Conservation (phyloP, 1,140 invertebrate species). For the Drosophila sp. region DNA sequence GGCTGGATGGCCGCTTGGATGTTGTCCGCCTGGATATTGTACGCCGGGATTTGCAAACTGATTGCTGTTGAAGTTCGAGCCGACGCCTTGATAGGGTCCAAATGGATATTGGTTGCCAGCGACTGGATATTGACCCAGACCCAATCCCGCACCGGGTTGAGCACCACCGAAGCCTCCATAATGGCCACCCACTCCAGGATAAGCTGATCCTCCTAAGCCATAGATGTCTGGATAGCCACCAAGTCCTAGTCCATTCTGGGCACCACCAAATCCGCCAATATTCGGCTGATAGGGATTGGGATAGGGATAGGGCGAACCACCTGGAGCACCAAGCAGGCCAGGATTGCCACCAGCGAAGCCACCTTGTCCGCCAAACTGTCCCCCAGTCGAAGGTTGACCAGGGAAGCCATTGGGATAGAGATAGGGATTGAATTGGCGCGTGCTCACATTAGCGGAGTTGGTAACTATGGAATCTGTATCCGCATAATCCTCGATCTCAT, state of each 20-base stretch:
- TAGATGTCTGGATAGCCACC: constrained; percentile 55
- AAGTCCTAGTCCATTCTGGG: constrained; percentile 42
- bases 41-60: constrained; percentile 47
- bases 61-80: constrained; percentile 51
- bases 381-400: constrained; percentile 48
- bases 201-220: constrained; percentile 8
- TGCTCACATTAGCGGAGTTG: constrained; percentile 57
- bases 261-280: constrained; percentile 45
- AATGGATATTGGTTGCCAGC: constrained; percentile 61
- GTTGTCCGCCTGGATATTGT: constrained; percentile 32
- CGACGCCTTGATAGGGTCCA: constrained; percentile 48
- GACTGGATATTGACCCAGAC: constrained; percentile 60
- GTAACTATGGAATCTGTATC: constrained; percentile 55
- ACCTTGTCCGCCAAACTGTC: constrained; percentile 50
- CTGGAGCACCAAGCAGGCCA: constrained; percentile 86
- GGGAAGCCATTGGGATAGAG: constrained; percentile 3
- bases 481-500: constrained; percentile 79
- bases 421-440: constrained; percentile 72
- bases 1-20: background rate
- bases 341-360: constrained; percentile 62
- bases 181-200: constrained; percentile 30
- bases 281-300: constrained; percentile 59
- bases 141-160: constrained; percentile 36
- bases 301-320: constrained; percentile 84
- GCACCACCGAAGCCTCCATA: constrained; percentile 34